Evolutionary conservation across 2,113 vertebrate species (phyloP).

Genomic region (Protobothrops flavoviridis): DNA sequence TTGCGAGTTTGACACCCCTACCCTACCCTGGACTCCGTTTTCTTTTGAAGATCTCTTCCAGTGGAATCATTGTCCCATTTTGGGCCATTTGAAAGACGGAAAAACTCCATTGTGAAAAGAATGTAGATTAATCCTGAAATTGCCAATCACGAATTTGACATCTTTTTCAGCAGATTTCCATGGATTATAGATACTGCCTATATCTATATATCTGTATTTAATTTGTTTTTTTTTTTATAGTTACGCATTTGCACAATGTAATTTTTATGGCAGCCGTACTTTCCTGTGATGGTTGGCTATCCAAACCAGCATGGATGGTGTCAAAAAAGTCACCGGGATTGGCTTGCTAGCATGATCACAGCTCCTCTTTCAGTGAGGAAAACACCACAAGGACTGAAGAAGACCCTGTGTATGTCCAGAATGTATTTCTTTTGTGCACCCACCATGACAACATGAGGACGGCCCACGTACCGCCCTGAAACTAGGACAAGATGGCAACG

Average conservation of each 20-base stretch:
- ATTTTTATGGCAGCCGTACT: background rate
- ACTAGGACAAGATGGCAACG: background rate
- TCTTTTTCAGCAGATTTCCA: background rate
- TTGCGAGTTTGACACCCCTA: too few species aligned
- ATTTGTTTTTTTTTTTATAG: background rate
- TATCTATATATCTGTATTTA: too few species aligned
- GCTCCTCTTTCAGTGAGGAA: background rate
- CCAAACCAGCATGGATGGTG: too few species aligned
- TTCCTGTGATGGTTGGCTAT: background rate
- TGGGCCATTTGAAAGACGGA: background rate
- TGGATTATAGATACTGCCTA: background rate
- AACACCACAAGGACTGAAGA: background rate
- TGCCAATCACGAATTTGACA: background rate
- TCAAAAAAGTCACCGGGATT: background rate
- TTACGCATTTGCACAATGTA: accelerated
- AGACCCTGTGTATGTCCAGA: background rate
- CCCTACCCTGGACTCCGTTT: too few species aligned
- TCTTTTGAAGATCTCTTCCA: background rate
- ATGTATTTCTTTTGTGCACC: too few species aligned
- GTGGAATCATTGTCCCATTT: background rate
- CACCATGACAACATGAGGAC: background rate
- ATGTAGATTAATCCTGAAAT: background rate
- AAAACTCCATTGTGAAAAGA: background rate
- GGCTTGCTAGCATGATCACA: background rate
- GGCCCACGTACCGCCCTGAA: background rate